A percentile compares a stretch with the other conserved stretches of the same genome.
Conservation (phyloP, 1,140 invertebrate species). For the Musca domestica region DNA sequence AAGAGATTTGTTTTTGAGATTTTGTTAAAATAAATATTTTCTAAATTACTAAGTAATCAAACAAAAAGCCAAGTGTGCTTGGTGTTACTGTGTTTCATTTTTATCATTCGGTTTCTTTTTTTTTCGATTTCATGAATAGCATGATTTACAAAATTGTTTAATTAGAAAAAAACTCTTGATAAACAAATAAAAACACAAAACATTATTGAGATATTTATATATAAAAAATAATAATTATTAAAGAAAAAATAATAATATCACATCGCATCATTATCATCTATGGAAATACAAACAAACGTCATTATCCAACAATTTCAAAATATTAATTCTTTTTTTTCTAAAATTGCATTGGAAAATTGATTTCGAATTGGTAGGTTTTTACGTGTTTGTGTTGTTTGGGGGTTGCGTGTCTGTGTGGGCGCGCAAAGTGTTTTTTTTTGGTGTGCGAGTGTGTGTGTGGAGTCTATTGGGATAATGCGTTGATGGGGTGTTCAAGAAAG, state of each 20-base stretch:
- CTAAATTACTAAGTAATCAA: neutral
- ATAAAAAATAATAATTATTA: neutral
- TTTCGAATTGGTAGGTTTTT: too few relatives aligned
- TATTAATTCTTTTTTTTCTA: too few relatives aligned
- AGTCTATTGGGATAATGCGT: too few relatives aligned
- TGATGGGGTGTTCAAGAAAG: too few relatives aligned
- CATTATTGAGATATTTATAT: slow-evolving; percentile 5
- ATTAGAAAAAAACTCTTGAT: neutral
- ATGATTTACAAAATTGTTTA: neutral
- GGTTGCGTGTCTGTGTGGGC: too few relatives aligned
- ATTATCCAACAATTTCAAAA: too few relatives aligned
- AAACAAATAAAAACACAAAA: slow-evolving; percentile 21
- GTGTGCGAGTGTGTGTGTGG: too few relatives aligned
- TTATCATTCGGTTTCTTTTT: neutral
- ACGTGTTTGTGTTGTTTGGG: too few relatives aligned
- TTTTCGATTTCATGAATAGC: slow-evolving; percentile 5
- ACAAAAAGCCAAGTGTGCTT: slow-evolving; percentile 11
- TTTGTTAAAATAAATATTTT: neutral
- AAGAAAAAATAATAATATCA: neutral
- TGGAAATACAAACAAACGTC: too few relatives aligned
- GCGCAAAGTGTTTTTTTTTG: too few relatives aligned
- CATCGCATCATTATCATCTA: slow-evolving; percentile 9
- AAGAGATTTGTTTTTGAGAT: neutral
- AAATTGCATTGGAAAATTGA: too few relatives aligned
- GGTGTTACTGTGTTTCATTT: slow-evolving; percentile 3